Conservation (phyloP, 2,113 vertebrate genomes). For the Ia io region DNA sequence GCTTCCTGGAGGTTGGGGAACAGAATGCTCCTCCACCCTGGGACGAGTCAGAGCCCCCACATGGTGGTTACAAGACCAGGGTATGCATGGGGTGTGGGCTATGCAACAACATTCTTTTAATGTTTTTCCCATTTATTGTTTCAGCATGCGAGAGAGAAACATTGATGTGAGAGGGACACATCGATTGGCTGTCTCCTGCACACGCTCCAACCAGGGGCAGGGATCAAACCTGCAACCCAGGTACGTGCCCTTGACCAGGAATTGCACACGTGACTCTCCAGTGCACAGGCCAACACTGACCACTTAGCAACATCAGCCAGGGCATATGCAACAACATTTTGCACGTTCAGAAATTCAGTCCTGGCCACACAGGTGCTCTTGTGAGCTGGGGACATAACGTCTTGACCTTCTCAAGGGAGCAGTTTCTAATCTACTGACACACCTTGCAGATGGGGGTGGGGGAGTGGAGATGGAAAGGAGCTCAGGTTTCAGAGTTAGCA, state of each 20-base stretch:
- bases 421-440: not conserved
- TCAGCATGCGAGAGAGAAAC: too few species aligned
- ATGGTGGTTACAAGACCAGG: not conserved
- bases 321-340: not conserved
- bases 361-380: not conserved
- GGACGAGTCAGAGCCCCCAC: not conserved
- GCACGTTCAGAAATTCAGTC: not conserved
- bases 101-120: too few species aligned
- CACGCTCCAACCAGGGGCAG: too few species aligned
- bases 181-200: too few species aligned
- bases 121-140: too few species aligned
- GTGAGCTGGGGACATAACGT: not conserved
- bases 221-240: too few species aligned
- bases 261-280: too few species aligned
- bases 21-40: not conserved
- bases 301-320: too few species aligned
- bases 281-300: too few species aligned
- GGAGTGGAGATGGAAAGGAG: rapidly evolving
- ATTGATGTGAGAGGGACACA: too few species aligned
- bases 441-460: not conserved
- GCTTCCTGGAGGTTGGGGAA: not conserved
- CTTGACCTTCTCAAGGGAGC: not conserved
- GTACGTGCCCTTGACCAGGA: too few species aligned
- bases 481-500: not conserved
- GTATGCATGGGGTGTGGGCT: not conserved